Evolutionary conservation across 35 echinoderm and acorn worm genomes (phyloP), one percentile per base, ranked within the genome.

Genomic region (Ptychodera flava): DNA sequence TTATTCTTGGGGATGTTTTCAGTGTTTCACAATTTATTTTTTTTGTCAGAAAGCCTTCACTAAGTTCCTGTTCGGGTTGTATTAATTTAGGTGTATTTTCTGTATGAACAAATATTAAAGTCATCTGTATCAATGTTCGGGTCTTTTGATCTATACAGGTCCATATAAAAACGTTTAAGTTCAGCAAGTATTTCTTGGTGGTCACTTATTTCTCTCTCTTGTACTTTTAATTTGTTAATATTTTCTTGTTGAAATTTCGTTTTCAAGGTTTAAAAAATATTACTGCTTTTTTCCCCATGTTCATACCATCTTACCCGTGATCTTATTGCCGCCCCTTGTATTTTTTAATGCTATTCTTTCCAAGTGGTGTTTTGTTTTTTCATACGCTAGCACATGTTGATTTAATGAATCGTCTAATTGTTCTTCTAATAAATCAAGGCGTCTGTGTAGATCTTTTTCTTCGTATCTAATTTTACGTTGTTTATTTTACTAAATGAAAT

Each of bases 241-340:
- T 33, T 33, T 79, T 80, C 80, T 1, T 33, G 31, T n/a, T 1
- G 31, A 79, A 33, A 79, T 80, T 87, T 87, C 12, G 15, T 87
- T 87, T 35, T 32, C 14, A 31, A 30, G 34, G 30, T 32, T 16
- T 15, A 77, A 64, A 86, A 86, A 0, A 28, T 28, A 12, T 77
- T 77, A 1, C 29, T 86, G 76, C 32, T 79, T 33, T 87, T n/a
- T 86, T 87, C 36, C 28, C 86, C 76, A 32, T 32, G 28, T 80
- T 87, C 75, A 33, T 35, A 64, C 76, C 86, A 87, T 34, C 78
- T 87, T 14, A 77, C 86, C 36, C 86, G 6, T 22, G 45, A 64
- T 64, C 45, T 64, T 6, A 64, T 22, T 12, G 22, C 6, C 22
- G 45, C 6, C 6, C 6, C 45, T 64, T 64, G 6, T 6, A 64